Conservation (phyloP, 1,140 invertebrate genomes). For the Cyclargus thomasi region DNA sequence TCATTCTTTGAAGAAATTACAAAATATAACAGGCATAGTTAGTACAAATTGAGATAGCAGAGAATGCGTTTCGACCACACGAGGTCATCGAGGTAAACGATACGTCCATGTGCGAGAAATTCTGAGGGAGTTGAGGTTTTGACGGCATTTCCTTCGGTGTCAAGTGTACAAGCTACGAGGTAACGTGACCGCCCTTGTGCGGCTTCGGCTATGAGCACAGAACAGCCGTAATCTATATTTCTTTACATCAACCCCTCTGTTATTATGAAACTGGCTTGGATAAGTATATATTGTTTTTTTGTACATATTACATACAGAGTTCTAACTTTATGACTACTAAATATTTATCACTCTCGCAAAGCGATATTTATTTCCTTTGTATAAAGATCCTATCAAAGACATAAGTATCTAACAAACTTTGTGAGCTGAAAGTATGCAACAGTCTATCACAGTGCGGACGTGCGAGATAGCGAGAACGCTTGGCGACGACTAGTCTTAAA, state of each 20-base stretch:
- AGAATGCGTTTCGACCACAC: background rate
- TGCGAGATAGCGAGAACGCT: background rate
- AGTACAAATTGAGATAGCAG: too few relatives aligned
- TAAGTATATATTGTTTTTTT: background rate
- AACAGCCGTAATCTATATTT: conserved; percentile 16
- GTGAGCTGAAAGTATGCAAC: too few relatives aligned
- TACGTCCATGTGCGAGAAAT: background rate
- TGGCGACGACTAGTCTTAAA: background rate
- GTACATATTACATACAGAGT: too few relatives aligned
- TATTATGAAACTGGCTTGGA: background rate
- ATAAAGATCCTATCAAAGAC: too few relatives aligned
- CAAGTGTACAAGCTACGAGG: conserved; percentile 9
- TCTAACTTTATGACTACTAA: too few relatives aligned
- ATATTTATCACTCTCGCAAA: too few relatives aligned
- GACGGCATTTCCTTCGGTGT: conserved; percentile 12
- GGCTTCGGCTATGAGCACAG: conserved; percentile 14
- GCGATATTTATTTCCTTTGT: too few relatives aligned
- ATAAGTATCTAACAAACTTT: background rate
- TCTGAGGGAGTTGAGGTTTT: conserved; percentile 9
- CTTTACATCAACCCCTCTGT: background rate
- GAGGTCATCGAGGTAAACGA: background rate
- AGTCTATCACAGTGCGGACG: background rate
- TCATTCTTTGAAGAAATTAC: too few relatives aligned
- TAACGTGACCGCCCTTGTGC: conserved; percentile 16
- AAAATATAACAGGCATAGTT: too few relatives aligned